A percentile compares a stretch with the other conserved stretches of the same genome.
Evolutionary conservation across 2,797 vertebrate species (phyloP).

Genomic region (Clamator glandarius): DNA sequence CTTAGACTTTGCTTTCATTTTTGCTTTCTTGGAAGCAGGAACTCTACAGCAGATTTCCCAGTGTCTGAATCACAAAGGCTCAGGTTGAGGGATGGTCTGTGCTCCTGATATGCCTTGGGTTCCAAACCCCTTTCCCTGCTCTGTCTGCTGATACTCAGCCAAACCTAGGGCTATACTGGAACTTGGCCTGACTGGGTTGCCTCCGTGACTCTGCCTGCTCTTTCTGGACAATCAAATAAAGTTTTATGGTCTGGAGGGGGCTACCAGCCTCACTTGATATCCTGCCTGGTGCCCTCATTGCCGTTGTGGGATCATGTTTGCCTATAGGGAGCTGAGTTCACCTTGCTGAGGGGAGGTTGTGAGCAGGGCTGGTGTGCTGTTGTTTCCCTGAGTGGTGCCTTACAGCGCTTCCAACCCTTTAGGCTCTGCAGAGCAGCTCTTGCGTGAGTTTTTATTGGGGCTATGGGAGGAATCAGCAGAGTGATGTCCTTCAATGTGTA

Average conservation of each 20-base stretch:
- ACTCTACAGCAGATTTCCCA: neutral
- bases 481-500: accelerated
- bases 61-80: neutral
- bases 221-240: slow-evolving; percentile 25
- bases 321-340: neutral
- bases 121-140: neutral
- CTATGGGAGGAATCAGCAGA: neutral
- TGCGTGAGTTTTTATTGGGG: accelerated
- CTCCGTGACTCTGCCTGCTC: neutral
- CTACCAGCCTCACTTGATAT: neutral
- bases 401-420: neutral
- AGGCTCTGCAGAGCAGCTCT: neutral
- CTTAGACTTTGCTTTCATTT: neutral
- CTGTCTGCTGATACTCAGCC: neutral
- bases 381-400: accelerated
- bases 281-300: neutral
- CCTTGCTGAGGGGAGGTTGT: neutral
- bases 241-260: neutral
- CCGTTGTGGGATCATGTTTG: neutral
- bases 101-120: neutral
- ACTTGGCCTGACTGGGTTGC: neutral
- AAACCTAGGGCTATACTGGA: neutral
- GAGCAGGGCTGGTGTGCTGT: neutral
- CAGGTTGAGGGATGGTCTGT: neutral
- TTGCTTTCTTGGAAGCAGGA: neutral